Evolutionary conservation across 2,888 invertebrate species (phyloP), one percentile per base, ranked within the genome.

Genomic region (Galerucella pusilla): DNA sequence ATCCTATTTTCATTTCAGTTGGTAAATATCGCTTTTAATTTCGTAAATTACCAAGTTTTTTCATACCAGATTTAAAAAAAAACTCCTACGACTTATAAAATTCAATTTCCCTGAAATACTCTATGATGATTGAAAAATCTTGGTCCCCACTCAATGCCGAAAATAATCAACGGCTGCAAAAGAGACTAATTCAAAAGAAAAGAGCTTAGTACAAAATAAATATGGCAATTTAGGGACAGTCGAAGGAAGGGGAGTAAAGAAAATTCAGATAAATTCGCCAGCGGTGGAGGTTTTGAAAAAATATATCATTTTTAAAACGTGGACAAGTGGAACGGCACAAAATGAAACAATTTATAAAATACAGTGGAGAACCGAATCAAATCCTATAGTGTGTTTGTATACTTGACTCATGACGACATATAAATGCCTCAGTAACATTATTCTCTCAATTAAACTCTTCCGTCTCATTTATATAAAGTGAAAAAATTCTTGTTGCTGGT

Each of bases 161-260:
- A 80, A 79, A 81, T 80, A 81, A 81, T 79, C 80, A 79, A 80
- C 77, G 79, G 80, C 80, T 80, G 64, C 64, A 81, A 81, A 80
- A 71, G 71, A 57, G 78, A 82, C 82, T 84, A 84, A 84, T 85
- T 82, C 80, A 81, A 81, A 83, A 83, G 76, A 79, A 80, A 82
- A 80, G 78, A 80, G 83, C 84, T 81, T 76, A 81, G 82, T 79
- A 80, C 78, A 81, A 82, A 83, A 85, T 86, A 85, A 86, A 87
- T 86, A 85, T 85, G 85, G 85, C 86, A 86, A 86, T 87, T 86
- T 86, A 83, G 81, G 54, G 20, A 49, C 71, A 49, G 69, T 25
- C 20, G 7, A 28, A 63, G 45, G 14, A 81, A 80, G 80, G 81
- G 81, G 79, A 77, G 81, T 79, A 80, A 83, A 80, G 83, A 83